Percentiles rank a stretch among this genome's conserved stretches.
phyloP scores from a whole-genome alignment of 2,113 vertebrate species.

The Struthio camelus region DNA sequence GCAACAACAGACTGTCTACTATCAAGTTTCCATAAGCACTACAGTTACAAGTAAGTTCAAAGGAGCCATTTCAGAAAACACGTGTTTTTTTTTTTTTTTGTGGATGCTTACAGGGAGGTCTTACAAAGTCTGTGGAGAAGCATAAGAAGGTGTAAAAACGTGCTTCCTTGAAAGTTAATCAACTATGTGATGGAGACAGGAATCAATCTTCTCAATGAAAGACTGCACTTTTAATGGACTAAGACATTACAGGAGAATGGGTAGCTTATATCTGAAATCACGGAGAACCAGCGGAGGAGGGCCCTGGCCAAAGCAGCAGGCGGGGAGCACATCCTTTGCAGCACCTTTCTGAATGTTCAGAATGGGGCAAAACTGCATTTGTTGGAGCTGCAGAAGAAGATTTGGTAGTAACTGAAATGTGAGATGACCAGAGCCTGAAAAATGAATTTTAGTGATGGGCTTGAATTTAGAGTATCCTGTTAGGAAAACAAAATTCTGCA shows the following conservation, averaged over 20 bases:
- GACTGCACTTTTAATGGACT: neutral
- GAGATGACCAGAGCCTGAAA: neutral
- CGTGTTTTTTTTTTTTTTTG: neutral
- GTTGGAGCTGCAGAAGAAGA: neutral
- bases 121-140: neutral
- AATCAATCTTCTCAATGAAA: neutral
- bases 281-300: neutral
- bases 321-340: neutral
- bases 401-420: neutral
- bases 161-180: neutral
- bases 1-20: neutral
- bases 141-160: neutral
- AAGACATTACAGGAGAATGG: neutral
- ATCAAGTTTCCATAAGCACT: neutral
- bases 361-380: neutral
- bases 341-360: neutral
- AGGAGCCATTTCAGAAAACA: neutral
- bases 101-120: neutral
- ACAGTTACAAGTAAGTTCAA: neutral
- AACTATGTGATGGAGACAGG: neutral
- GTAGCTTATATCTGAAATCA: neutral
- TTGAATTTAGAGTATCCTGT: neutral
- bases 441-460: neutral
- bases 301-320: neutral
- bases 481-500: neutral